A percentile compares a stretch with the other conserved stretches of the same genome.
Evolutionary conservation across 2,797 vertebrate species (phyloP).

Genomic region (Linurgus olivaceus): DNA sequence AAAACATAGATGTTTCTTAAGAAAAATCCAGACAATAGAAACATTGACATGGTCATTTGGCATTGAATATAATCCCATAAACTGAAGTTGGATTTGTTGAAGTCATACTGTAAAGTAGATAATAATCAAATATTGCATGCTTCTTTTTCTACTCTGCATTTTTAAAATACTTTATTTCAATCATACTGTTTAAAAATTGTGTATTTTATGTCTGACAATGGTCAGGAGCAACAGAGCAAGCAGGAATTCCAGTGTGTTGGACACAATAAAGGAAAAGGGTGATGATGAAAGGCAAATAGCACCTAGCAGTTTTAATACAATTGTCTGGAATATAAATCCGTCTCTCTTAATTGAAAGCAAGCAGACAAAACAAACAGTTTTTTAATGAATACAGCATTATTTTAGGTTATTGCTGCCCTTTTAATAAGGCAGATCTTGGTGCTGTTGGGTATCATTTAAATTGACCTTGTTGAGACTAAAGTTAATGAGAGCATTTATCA

Average conservation of each 20-base stretch:
- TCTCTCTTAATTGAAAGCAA: neutral
- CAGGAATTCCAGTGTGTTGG: neutral
- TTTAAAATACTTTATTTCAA: neutral
- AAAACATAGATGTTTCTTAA: neutral
- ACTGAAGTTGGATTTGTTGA: neutral
- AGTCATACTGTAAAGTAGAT: neutral
- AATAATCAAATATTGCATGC: neutral
- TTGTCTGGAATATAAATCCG: neutral
- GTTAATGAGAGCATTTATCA: conserved; percentile 11
- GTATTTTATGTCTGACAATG: neutral
- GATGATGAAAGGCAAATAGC: neutral
- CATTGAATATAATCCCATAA: neutral
- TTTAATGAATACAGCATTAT: neutral
- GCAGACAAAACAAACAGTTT: neutral
- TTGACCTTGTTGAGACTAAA: conserved; percentile 17
- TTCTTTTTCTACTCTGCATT: neutral
- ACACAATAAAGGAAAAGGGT: neutral
- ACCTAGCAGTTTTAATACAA: neutral
- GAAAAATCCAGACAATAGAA: neutral
- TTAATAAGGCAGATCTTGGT: neutral
- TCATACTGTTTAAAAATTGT: neutral
- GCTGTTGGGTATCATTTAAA: neutral
- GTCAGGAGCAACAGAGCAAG: neutral
- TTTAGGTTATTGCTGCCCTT: neutral
- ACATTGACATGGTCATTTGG: neutral